Conservation (phyloP, 2,888 invertebrate species). For the Colletes collaris region DNA sequence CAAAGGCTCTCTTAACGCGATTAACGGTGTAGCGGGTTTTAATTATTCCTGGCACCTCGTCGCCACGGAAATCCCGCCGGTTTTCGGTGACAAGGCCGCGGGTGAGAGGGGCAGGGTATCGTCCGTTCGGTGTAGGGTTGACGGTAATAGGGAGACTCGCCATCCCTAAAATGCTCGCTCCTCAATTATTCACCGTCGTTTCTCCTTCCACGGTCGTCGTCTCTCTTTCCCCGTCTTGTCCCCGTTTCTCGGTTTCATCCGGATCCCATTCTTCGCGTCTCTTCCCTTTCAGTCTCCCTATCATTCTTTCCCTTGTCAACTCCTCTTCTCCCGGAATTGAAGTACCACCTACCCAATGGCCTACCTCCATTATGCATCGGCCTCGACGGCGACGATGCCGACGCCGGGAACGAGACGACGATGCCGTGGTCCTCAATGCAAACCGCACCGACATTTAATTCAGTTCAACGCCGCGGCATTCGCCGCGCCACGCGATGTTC, state of each 20-base stretch:
- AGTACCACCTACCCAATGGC: conserved; percentile 69
- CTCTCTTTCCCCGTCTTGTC: conserved; percentile 27
- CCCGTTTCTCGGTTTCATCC: conserved; percentile 41
- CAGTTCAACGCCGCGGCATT: conserved; percentile 76
- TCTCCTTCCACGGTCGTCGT: conserved; percentile 24
- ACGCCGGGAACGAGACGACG: conserved; percentile 34
- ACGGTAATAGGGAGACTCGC: conserved; percentile 56
- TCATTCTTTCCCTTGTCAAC: conserved; percentile 20
- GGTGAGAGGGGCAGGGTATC: neutral
- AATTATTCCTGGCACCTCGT: conserved; percentile 67
- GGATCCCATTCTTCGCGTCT: conserved; percentile 29
- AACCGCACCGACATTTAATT: conserved; percentile 75
- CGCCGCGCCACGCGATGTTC: conserved; percentile 77
- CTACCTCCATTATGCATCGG: conserved; percentile 72
- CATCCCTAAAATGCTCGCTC: conserved; percentile 66
- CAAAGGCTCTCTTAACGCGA: conserved; percentile 69
- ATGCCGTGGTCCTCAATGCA: conserved; percentile 63
- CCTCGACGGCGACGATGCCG: conserved; percentile 58
- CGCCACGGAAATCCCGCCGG: conserved; percentile 46
- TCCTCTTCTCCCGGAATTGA: conserved; percentile 59
- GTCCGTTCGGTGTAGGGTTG: conserved; percentile 30
- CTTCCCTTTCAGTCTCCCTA: conserved; percentile 14
- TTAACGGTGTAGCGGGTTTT: conserved; percentile 72
- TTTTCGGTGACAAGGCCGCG: conserved; percentile 52
- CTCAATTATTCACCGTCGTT: conserved; percentile 65